Percentiles rank a stretch among this genome's conserved stretches.
These are phyloP conservation scores for Chionoecetes opilio DNA, from an alignment of 1,140 invertebrate species.

Conservation along the genomic window DNA sequence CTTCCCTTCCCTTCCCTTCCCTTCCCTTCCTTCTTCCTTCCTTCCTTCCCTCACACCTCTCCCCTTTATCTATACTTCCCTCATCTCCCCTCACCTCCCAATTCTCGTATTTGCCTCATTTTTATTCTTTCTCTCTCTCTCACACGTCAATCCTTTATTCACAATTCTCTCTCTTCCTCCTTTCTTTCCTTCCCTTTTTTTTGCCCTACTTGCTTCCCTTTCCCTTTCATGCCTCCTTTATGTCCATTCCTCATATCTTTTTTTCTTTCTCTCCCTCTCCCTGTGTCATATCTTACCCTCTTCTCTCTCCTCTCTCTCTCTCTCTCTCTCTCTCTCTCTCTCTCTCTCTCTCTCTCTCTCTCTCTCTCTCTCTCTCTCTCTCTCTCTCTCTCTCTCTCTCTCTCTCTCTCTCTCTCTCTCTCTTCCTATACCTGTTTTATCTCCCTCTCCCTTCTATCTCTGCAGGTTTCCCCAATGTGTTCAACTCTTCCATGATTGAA, in stretches of 20 bases:
- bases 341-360: slow-evolving; percentile 55
- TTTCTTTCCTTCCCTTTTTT: no score
- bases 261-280: neutral
- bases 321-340: slow-evolving; percentile 49
- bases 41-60: no score
- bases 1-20: no score
- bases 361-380: neutral
- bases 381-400: slow-evolving; percentile 36
- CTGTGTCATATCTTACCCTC: neutral
- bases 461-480: slow-evolving; percentile 85
- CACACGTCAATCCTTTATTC: no score
- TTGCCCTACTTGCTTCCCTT: neutral
- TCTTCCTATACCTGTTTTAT: no score
- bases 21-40: no score
- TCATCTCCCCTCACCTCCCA: no score
- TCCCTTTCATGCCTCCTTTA: neutral
- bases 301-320: neutral
- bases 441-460: slow-evolving; percentile 73
- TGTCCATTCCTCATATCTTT: neutral
- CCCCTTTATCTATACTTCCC: no score
- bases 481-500: slow-evolving; percentile 83
- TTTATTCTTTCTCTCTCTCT: no score
- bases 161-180: no score
- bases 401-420: slow-evolving; percentile 63
- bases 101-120: no score